Evolutionary conservation across 1,140 invertebrate species (phyloP).

Genomic region (Trichonephila clavata): DNA sequence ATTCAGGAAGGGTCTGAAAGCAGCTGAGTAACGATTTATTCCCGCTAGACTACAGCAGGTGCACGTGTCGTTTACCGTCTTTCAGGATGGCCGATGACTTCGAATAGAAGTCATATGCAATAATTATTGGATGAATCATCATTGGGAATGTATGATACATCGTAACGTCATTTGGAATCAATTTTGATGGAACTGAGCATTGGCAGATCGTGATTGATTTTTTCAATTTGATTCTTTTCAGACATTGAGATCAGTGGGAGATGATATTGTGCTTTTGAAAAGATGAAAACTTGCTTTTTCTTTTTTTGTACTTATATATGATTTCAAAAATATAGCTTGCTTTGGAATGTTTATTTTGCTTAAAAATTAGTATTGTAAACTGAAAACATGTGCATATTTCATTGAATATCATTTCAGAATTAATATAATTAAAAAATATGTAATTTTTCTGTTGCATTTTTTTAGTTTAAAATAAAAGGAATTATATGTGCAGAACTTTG

Average conservation of each 20-base stretch:
- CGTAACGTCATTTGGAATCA: neutral
- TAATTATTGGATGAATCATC: slow-evolving; percentile 28
- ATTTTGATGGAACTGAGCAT: neutral
- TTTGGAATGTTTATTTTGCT: no score
- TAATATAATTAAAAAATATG: no score
- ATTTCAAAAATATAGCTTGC: no score
- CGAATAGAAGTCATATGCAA: neutral
- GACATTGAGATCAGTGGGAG: neutral
- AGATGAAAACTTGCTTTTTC: neutral
- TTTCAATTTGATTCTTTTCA: neutral
- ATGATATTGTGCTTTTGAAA: neutral
- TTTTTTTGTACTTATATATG: neutral
- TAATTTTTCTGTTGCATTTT: no score
- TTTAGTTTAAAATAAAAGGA: no score
- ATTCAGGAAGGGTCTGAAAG: neutral
- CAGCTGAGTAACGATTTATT: slow-evolving; percentile 56
- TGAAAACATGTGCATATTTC: no score
- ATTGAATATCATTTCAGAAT: no score
- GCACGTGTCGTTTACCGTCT: slow-evolving; percentile 39
- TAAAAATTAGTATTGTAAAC: no score
- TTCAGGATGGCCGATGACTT: slow-evolving; percentile 39
- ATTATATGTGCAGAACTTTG: no score
- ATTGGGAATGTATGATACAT: neutral
- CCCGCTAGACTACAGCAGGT: slow-evolving; percentile 11
- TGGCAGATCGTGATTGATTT: neutral